These are phyloP conservation scores for Malurus melanocephalus DNA, from an alignment of 2,113 vertebrate genomes.

Conservation along the genomic window DNA sequence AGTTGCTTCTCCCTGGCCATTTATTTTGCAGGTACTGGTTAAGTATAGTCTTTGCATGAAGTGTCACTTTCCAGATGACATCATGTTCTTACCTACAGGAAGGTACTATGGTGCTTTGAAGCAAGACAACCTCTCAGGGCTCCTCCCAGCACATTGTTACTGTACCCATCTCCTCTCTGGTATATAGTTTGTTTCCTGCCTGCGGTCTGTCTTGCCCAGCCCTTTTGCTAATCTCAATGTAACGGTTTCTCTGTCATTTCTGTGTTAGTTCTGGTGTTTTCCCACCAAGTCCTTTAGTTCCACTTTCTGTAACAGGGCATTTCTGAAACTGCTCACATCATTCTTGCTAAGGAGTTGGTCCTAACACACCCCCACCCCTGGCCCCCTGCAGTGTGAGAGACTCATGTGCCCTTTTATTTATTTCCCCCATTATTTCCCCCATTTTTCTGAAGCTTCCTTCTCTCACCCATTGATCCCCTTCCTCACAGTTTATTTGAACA, in stretches of 20 bases:
- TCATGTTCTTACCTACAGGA: background rate
- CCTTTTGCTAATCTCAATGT: background rate
- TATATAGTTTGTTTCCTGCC: background rate
- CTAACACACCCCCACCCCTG: fast-evolving
- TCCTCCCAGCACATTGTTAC: background rate
- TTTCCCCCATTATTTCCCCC: background rate
- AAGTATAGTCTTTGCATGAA: background rate
- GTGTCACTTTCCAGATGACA: background rate
- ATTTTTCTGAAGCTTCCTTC: background rate
- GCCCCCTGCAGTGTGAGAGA: background rate
- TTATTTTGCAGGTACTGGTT: background rate
- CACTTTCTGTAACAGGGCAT: background rate
- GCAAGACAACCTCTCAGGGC: background rate
- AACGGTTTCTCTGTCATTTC: background rate
- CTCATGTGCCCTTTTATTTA: background rate
- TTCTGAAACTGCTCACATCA: background rate
- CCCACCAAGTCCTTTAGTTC: background rate
- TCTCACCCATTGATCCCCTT: background rate
- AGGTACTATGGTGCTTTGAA: background rate
- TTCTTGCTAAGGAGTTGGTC: background rate
- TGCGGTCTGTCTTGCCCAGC: background rate
- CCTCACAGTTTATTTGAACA: background rate
- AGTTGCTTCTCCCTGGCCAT: background rate
- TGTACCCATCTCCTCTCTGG: background rate
- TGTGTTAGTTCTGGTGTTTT: background rate